Base-by-base conservation (phyloP, 2,113 vertebrate genomes). In the Ochotona curzoniae region DNA sequence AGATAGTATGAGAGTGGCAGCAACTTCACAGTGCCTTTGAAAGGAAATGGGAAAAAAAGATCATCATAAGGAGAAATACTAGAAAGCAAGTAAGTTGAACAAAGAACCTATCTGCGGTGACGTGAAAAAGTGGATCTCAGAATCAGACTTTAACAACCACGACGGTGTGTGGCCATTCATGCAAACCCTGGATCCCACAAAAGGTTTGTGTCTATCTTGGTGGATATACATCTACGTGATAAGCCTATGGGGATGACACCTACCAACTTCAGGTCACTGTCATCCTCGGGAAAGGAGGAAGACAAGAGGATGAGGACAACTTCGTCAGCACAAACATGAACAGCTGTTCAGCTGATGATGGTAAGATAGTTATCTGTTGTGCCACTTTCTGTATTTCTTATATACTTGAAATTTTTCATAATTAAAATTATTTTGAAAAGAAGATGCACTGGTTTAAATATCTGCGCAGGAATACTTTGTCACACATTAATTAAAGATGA, bases 401-500 rank as follows among this genome's bases (percentile, higher is more conserved):
- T 82, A 20, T 47, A 20, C 75, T 92, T 92, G 78, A 92, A 82
- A 61, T 92, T 75, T 92, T 81, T 90, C 57, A 88, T 88, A 87
- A 82, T 90, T 87, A 92, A 74, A 81, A 82, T 51, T 76, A 5
- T 35, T 84, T 87, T 91, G 88, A 23, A 71, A 89, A 90, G 91
- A 92, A 94, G 93, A 95, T 73, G 57, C 38, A 92, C 83, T 89
- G 74, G 83, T 82, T 96, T 96, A 94, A 44, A 89, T 90, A 96
- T 86, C 35, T 78, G 90, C 51, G 28, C 70, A 92, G 87, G 64
- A 78, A 82, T 74, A 93, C 30, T 9, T 81, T 87, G 54, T 94
- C 49, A 69, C 10, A 73, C 17, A 64, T 90, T 95, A 92, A 82
- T 80, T 93, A 97, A 83, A 92, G 60, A 89, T 81, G 66, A 90